phyloP scores from a whole-genome alignment of 2,888 invertebrate genomes.

The Drosophila merina region DNA sequence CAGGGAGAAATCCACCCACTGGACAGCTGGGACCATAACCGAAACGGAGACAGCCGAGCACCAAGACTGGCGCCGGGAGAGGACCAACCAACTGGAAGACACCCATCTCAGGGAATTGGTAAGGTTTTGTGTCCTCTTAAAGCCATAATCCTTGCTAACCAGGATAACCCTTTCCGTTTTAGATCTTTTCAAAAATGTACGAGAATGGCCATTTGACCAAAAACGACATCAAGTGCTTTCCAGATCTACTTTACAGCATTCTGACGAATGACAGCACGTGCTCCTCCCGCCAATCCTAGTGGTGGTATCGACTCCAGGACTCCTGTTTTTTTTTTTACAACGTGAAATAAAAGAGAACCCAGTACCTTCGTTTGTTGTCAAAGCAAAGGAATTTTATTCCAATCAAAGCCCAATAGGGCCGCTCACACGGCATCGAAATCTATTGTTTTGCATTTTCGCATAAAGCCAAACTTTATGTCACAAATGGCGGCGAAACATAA shows the following conservation, averaged over 20 bases:
- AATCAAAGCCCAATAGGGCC: constrained; percentile 27
- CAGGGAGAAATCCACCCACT: not conserved
- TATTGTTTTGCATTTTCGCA: constrained; percentile 31
- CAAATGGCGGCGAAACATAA: constrained; percentile 34
- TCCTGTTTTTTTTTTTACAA: not conserved
- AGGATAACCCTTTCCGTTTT: not conserved
- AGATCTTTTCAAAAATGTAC: constrained; percentile 65
- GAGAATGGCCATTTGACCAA: constrained; percentile 59
- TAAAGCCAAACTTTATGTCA: constrained; percentile 48
- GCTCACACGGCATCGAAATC: constrained; percentile 21
- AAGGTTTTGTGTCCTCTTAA: not conserved
- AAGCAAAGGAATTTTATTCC: not conserved
- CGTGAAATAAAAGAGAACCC: too few relatives aligned
- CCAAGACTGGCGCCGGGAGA: constrained; percentile 43
- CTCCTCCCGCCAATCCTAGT: not conserved
- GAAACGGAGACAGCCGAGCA: constrained; percentile 26
- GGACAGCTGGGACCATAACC: constrained; percentile 40
- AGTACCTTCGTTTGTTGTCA: not conserved
- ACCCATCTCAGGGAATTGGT: constrained; percentile 52
- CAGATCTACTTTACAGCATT: constrained; percentile 49
- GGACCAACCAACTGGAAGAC: constrained; percentile 39
- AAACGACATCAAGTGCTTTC: constrained; percentile 59
- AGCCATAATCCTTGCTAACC: not conserved
- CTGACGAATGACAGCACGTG: constrained; percentile 10
- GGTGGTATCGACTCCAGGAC: not conserved